These are phyloP conservation scores for Rhincodon typus DNA, from an alignment of 2,797 vertebrate genomes.

Conservation along the genomic window DNA sequence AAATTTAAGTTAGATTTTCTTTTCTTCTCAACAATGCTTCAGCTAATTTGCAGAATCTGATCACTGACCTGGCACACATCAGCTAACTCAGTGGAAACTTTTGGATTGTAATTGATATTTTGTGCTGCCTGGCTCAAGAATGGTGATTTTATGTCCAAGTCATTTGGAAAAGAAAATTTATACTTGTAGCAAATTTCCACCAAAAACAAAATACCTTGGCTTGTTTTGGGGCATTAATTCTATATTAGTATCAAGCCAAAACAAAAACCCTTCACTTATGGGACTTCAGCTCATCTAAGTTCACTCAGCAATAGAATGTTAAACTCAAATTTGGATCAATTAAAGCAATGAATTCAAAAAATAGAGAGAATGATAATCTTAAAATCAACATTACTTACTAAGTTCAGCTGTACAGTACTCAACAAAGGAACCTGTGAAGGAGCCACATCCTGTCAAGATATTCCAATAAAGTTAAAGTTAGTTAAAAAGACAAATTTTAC, in stretches of 20 bases:
- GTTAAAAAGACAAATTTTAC: not conserved
- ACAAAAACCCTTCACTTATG: not conserved
- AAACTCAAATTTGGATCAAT: not conserved
- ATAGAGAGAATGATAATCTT: not conserved
- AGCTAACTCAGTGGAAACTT: not conserved
- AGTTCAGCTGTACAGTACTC: constrained; percentile 81
- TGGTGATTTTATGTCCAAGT: not conserved
- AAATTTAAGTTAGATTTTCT: not conserved
- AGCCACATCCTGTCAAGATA: constrained; percentile 65
- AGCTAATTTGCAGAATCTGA: not conserved
- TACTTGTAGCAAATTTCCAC: not conserved
- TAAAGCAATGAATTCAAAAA: not conserved
- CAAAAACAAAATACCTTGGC: not conserved
- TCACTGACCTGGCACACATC: not conserved
- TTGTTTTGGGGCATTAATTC: not conserved
- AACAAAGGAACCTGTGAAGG: constrained; percentile 79
- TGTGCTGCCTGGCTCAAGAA: too few species aligned
- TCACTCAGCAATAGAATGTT: not conserved
- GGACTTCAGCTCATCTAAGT: not conserved
- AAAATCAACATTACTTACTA: constrained; percentile 63
- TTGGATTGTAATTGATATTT: not conserved
- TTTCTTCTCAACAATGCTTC: not conserved
- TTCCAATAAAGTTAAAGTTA: not conserved
- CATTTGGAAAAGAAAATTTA: not conserved
- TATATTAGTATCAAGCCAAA: not conserved